Evolutionary conservation across 2,797 vertebrate genomes (phyloP).

Genomic region (Chelon labrosus): DNA sequence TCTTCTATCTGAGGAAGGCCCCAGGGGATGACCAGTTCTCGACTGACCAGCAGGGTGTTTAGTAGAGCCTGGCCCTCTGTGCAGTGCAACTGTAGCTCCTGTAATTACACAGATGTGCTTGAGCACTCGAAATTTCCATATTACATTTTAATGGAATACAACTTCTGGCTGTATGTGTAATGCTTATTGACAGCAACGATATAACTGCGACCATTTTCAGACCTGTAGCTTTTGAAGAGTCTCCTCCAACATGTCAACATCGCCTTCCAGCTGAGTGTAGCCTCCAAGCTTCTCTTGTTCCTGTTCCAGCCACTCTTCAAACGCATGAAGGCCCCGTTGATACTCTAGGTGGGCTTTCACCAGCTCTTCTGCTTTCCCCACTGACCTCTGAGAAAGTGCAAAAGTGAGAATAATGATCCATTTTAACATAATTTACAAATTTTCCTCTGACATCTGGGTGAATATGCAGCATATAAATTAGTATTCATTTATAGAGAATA

Average conservation of each 20-base stretch:
- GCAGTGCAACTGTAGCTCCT: conserved; percentile 93
- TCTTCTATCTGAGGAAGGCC: conserved; percentile 94
- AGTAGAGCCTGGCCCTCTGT: conserved; percentile 93
- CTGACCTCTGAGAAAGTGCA: conserved; percentile 83
- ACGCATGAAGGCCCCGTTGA: conserved; percentile 90
- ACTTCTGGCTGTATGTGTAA: not conserved
- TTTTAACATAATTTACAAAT: not conserved
- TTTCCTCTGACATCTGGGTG: not conserved
- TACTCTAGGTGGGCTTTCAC: conserved; percentile 93
- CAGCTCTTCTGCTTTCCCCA: conserved; percentile 89
- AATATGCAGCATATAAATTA: not conserved
- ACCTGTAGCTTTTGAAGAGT: conserved; percentile 93
- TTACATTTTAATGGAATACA: not conserved
- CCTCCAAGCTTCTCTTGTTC: conserved; percentile 91
- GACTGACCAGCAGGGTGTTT: conserved; percentile 86
- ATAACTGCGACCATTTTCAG: conserved; percentile 3
- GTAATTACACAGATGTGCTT: conserved; percentile 24
- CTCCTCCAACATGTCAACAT: conserved; percentile 88
- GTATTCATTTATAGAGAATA: not conserved
- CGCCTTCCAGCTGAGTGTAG: conserved; percentile 90
- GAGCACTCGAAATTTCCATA: not conserved
- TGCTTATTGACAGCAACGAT: not conserved
- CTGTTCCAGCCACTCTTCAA: conserved; percentile 94
- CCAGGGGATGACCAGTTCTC: conserved; percentile 90
- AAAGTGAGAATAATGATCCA: not conserved